Conservation (phyloP, 2,888 invertebrate species). For the Ypsolopha scabrella region DNA sequence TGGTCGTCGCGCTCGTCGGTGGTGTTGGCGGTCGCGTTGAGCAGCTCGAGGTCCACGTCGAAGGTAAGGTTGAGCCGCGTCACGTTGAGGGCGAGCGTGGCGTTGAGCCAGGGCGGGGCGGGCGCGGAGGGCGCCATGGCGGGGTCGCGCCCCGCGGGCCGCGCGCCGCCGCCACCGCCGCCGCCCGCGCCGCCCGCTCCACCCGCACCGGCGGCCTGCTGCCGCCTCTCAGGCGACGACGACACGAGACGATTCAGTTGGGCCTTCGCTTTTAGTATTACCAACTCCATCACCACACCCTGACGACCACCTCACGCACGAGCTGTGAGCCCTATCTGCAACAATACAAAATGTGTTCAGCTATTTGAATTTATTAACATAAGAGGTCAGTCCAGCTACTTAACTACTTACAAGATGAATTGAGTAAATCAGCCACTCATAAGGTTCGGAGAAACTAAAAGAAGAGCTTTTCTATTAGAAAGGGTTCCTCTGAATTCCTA, state of each 20-base stretch:
- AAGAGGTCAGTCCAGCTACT: background rate
- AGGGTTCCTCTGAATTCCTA: no score
- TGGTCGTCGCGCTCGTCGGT: constrained; percentile 56
- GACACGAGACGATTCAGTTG: constrained; percentile 72
- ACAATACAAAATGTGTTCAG: constrained; percentile 10
- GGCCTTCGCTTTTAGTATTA: constrained; percentile 72
- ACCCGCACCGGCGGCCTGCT: constrained; percentile 4
- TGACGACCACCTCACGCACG: constrained; percentile 30
- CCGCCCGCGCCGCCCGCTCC: constrained; percentile 21
- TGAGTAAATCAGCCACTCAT: no score
- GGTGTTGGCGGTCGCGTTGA: constrained; percentile 49
- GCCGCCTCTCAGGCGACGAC: constrained; percentile 43
- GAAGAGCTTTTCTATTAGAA: no score
- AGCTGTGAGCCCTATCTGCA: constrained; percentile 35
- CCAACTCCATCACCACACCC: constrained; percentile 70
- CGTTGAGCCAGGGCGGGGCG: constrained; percentile 58
- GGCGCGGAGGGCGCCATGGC: constrained; percentile 58
- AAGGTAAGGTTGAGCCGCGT: constrained; percentile 65
- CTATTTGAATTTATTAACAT: background rate
- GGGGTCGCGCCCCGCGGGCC: constrained; percentile 37
- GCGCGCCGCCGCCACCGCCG: constrained; percentile 29
- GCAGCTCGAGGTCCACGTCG: constrained; percentile 61
- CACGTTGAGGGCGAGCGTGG: constrained; percentile 66
- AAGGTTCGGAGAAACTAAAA: no score
- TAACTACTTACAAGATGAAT: no score